These are phyloP conservation scores for Spinibarbus caldwelli DNA, from an alignment of 2,797 vertebrate species.

Conservation along the genomic window DNA sequence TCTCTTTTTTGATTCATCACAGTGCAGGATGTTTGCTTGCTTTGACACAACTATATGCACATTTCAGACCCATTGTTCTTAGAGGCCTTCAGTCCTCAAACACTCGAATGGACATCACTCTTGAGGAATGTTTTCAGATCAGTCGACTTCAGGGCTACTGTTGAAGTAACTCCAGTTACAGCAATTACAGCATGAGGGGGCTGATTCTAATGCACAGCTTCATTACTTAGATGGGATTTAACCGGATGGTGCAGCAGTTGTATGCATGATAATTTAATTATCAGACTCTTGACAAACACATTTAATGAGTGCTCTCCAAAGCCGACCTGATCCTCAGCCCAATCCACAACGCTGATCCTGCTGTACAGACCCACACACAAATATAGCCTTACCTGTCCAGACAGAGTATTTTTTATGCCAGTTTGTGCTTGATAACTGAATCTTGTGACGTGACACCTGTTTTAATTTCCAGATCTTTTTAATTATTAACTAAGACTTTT, in stretches of 20 bases:
- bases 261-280: constrained; percentile 80
- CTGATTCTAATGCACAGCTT: not conserved
- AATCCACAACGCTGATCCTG: constrained; percentile 64
- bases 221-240: not conserved
- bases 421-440: not conserved
- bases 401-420: not conserved
- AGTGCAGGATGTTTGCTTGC: not conserved
- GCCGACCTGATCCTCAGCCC: constrained; percentile 76
- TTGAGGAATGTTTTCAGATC: not conserved
- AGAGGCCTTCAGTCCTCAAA: constrained; percentile 11
- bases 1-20: not conserved
- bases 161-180: not conserved
- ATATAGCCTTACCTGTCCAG: constrained; percentile 14
- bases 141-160: not conserved
- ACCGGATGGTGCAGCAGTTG: constrained; percentile 26
- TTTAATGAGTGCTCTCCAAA: constrained; percentile 78
- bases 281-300: constrained; percentile 66
- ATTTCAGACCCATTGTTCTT: constrained; percentile 5
- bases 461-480: not conserved
- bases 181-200: not conserved
- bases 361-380: constrained; percentile 37
- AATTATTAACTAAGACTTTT: too few species aligned
- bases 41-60: not conserved
- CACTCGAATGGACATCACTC: not conserved
- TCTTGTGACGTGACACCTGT: not conserved